phyloP scores from a whole-genome alignment of 2,113 vertebrate species.

The human region DNA sequence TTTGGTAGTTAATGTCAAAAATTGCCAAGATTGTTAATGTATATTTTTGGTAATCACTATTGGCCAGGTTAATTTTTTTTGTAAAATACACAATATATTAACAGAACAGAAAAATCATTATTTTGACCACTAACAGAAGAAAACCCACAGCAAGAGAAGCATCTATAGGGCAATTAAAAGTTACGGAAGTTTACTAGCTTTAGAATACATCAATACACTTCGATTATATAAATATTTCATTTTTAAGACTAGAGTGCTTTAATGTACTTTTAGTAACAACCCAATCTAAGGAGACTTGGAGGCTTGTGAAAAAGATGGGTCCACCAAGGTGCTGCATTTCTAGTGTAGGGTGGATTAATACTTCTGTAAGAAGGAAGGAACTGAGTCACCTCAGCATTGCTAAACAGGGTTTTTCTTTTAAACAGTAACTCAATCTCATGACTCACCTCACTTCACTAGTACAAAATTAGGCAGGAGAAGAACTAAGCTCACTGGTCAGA shows the following conservation, averaged over 20 bases:
- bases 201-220: conserved; percentile 25
- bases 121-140: conserved; percentile 2
- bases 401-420: conserved; percentile 64
- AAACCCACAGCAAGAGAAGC: conserved; percentile 6
- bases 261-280: conserved; percentile 54
- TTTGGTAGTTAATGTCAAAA: conserved; percentile 18
- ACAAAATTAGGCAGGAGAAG: conserved; percentile 70
- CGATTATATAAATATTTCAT: conserved; percentile 62
- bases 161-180: conserved; percentile 27
- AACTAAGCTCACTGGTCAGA: conserved; percentile 69
- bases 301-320: conserved; percentile 50
- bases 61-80: conserved; percentile 39
- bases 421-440: conserved; percentile 52
- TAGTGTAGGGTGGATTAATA: not conserved
- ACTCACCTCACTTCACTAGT: conserved; percentile 69
- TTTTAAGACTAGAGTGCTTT: conserved; percentile 61
- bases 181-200: conserved; percentile 44
- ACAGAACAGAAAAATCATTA: conserved; percentile 31
- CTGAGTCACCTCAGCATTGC: conserved; percentile 44
- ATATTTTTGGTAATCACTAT: conserved; percentile 40
- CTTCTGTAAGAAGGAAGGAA: conserved; percentile 56
- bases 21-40: conserved; percentile 15
- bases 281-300: conserved; percentile 47
- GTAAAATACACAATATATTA: not conserved
- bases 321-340: not conserved